Evolutionary conservation across 2,113 vertebrate genomes (phyloP).

Genomic region (Rattus rattus): DNA sequence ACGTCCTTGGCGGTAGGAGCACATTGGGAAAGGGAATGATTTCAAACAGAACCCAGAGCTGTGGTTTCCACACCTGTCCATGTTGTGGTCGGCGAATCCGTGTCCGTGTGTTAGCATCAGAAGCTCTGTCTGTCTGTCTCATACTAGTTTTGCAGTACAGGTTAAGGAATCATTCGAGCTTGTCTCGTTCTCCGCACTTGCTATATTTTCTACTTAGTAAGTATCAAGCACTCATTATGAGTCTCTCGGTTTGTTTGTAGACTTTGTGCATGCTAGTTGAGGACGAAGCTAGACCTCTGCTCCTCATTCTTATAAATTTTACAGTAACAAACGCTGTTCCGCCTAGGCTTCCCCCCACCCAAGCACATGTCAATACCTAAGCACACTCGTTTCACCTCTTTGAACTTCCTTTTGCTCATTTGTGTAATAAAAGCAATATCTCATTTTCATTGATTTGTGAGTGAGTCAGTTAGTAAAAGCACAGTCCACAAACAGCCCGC

Average conservation of each 20-base stretch:
- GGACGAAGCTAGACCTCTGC: too few relatives aligned
- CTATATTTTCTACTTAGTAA: not conserved
- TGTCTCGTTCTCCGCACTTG: not conserved
- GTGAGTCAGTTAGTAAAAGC: not conserved
- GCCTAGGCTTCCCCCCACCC: not conserved
- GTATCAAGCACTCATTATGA: not conserved
- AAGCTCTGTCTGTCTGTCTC: not conserved
- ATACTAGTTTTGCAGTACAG: not conserved
- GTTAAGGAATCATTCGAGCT: not conserved
- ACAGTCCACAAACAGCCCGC: not conserved
- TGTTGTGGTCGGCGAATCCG: not conserved
- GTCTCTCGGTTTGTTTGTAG: not conserved
- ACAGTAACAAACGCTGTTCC: not conserved
- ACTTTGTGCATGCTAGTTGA: too few relatives aligned
- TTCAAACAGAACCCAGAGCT: not conserved
- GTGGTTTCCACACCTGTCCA: not conserved
- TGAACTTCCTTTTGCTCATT: not conserved
- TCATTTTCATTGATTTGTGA: not conserved
- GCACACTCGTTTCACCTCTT: not conserved
- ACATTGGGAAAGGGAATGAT: not conserved
- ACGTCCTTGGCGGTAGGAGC: not conserved
- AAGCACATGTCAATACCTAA: not conserved
- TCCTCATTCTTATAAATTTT: not conserved
- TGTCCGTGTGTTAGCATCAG: not conserved
- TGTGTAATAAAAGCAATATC: constrained; percentile 22